phyloP scores from a whole-genome alignment of 2,888 invertebrate genomes.

The Synanthedon formicaeformis region DNA sequence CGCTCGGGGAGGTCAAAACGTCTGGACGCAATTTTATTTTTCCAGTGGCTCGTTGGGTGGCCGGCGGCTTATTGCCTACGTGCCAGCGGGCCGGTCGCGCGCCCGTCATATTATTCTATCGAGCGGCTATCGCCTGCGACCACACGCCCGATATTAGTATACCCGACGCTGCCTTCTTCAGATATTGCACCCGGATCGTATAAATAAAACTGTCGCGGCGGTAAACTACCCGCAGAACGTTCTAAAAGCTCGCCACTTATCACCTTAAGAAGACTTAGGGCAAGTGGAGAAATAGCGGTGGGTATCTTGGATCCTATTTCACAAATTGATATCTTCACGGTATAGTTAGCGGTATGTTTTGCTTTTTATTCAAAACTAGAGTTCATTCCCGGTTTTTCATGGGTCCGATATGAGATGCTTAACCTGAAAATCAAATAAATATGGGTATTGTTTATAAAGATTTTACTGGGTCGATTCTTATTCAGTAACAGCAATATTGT shows the following conservation, averaged over 20 bases:
- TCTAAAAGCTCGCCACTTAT: conserved; percentile 30
- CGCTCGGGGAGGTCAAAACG: conserved; percentile 32
- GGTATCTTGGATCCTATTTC: not conserved
- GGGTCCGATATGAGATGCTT: too few relatives aligned
- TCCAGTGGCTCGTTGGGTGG: conserved; percentile 50
- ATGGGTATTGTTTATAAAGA: too few relatives aligned
- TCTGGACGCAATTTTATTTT: conserved; percentile 63
- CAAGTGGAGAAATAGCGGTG: not conserved
- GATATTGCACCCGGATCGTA: conserved; percentile 42
- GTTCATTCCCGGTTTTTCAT: too few relatives aligned
- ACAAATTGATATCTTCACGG: conserved; percentile 2
- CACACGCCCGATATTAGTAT: conserved; percentile 64
- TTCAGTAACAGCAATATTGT: too few relatives aligned
- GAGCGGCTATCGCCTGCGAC: conserved; percentile 56
- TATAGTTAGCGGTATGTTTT: not conserved
- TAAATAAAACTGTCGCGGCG: conserved; percentile 13
- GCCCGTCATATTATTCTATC: conserved; percentile 68
- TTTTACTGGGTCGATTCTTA: too few relatives aligned
- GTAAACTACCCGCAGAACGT: conserved; percentile 19
- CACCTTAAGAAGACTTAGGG: conserved; percentile 26
- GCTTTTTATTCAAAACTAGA: not conserved
- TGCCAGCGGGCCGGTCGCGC: conserved; percentile 39
- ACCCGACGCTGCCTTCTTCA: conserved; percentile 52
- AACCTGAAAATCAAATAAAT: too few relatives aligned
- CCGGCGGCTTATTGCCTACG: conserved; percentile 69